Percentiles rank a stretch among this genome's conserved stretches.
Conservation (phyloP, 2,797 vertebrate genomes). For the Myiotriccus ornatus region DNA sequence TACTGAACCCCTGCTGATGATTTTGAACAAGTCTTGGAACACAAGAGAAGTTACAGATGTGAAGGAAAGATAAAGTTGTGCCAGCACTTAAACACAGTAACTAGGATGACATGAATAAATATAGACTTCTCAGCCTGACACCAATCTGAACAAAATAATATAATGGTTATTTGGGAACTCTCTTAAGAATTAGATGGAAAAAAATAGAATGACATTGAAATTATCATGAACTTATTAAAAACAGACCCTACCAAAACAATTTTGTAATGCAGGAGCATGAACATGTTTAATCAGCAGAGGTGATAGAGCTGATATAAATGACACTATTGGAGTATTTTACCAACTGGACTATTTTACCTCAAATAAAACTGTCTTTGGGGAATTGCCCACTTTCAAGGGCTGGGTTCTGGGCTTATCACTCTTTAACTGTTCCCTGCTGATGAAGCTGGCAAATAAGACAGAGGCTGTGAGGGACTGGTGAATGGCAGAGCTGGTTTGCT, state of each 20-base stretch:
- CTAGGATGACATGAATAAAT: conserved; percentile 35
- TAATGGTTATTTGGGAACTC: neutral
- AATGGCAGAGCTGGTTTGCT: neutral
- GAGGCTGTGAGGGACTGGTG: neutral
- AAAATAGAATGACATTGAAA: conserved; percentile 12
- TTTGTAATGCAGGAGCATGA: neutral
- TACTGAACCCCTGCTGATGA: conserved; percentile 20
- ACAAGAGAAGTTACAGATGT: conserved; percentile 21
- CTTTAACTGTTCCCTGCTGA: neutral
- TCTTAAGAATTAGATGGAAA: neutral
- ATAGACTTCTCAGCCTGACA: conserved; percentile 12
- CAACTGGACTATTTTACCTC: neutral
- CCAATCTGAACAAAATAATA: conserved; percentile 21
- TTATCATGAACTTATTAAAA: neutral
- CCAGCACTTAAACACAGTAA: conserved; percentile 32
- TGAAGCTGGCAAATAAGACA: neutral
- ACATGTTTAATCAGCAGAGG: neutral
- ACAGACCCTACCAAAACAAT: neutral
- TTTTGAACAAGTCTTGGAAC: conserved; percentile 47
- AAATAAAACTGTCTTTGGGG: neutral
- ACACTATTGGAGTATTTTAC: neutral
- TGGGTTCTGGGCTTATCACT: neutral
- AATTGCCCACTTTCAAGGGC: neutral
- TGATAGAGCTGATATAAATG: neutral
- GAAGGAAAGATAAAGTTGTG: conserved; percentile 44